A percentile compares a stretch with the other conserved stretches of the same genome.
Conservation (phyloP, 2,797 vertebrate genomes). For the Onychomys torridus region DNA sequence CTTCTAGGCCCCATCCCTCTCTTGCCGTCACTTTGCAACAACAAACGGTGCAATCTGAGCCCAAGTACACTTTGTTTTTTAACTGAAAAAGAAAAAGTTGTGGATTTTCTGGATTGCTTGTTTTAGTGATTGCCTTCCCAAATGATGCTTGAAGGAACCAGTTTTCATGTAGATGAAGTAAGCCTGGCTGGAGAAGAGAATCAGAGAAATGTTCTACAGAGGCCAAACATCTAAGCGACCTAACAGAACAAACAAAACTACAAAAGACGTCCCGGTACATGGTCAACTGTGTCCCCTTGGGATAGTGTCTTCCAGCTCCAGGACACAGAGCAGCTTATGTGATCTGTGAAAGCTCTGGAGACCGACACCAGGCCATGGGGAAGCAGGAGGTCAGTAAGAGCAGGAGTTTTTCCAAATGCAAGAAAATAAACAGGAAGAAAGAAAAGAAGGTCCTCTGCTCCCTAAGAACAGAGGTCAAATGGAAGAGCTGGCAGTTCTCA, state of each 20-base stretch:
- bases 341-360: background rate
- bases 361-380: background rate
- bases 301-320: rapidly evolving
- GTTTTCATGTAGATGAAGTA: background rate
- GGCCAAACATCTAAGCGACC: background rate
- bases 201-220: background rate
- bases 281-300: rapidly evolving
- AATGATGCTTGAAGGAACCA: background rate
- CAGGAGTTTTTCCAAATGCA: slow-evolving; percentile 38
- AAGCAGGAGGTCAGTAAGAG: background rate
- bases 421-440: slow-evolving; percentile 38
- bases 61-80: background rate
- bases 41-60: background rate
- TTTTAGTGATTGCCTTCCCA: background rate
- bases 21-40: background rate
- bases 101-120: background rate
- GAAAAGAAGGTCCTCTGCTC: slow-evolving; percentile 44
- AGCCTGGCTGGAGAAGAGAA: background rate
- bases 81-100: background rate
- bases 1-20: background rate
- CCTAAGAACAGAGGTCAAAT: slow-evolving; percentile 36
- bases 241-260: background rate
- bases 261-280: background rate
- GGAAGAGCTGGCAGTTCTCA: slow-evolving; percentile 48
- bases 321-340: background rate